Base-by-base conservation (phyloP, 2,113 vertebrate genomes). In the Toxotes jaculatrix region DNA sequence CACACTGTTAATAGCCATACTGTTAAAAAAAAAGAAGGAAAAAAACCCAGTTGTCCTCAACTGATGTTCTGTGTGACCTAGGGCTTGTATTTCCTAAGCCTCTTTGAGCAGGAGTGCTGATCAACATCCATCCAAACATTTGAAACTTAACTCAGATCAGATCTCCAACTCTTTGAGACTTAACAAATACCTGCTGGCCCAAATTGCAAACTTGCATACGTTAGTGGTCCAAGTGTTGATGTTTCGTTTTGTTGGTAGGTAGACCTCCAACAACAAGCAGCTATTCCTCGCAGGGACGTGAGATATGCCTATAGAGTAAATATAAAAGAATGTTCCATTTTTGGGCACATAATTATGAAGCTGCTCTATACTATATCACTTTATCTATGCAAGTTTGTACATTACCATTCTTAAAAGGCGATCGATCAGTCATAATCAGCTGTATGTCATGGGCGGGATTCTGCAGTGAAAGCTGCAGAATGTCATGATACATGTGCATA, bases 301-400 rank as follows among this genome's bases (percentile, higher is more conserved):
- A 67, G 66, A 91, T 66, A 83, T 82, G 68, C 70, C 67, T 81
- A 40, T 66, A 83, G 31, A 77, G 59, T 80, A 43, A 69, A 86
- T 56, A 59, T n/a, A 68, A 76, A 86, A 81, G 87, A 89, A 88
- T 88, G 87, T 91, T 80, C 64, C 34, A 5, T 81, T 78, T 83
- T 77, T 67, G 78, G 89, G 70, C 85, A 64, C 77, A 47, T 57
- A 43, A 72, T 76, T 70, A 74, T 49, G 7, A 87, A 89, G 84
- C 88, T 91, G 90, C 90, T 90, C 83, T 86, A 32, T 79, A 89
- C 77, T 85, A 63, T 85, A 91, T 91, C 90, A 92, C 90, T 91
- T 89, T 91, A 92, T 93, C 93, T 94, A 95, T 94, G 93, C 94
- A 95, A 93, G 92, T 94, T 93, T 94, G 91, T 93, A 90, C 91